phyloP scores from a whole-genome alignment of 1,140 invertebrate genomes.

The Plectrocnemia conspersa region DNA sequence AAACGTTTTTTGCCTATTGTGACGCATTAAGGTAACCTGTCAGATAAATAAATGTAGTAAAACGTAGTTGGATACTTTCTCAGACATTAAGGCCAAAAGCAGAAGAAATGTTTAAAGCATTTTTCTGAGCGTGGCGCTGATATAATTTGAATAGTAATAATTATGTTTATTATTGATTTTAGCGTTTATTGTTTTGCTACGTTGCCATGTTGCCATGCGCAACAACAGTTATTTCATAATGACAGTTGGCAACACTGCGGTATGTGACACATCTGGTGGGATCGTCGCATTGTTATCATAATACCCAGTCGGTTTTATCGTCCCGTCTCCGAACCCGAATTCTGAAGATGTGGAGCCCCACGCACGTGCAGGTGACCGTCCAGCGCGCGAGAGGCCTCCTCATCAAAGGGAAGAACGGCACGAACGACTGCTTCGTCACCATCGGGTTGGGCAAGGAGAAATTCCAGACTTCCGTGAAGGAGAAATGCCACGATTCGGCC shows the following conservation, averaged over 20 bases:
- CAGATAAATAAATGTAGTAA: too few species aligned
- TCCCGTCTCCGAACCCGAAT: not conserved
- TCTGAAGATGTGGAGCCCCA: slow-evolving; percentile 72
- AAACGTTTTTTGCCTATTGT: too few species aligned
- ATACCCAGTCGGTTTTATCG: not conserved
- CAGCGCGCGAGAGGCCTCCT: slow-evolving; percentile 67
- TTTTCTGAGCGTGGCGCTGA: too few species aligned
- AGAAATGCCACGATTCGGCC: slow-evolving; percentile 74
- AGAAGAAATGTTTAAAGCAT: too few species aligned
- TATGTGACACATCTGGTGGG: not conserved
- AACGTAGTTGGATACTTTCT: too few species aligned
- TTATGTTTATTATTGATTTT: too few species aligned
- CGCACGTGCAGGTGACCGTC: slow-evolving; percentile 79
- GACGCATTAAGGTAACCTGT: too few species aligned
- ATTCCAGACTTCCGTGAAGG: slow-evolving; percentile 92
- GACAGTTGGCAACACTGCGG: not conserved
- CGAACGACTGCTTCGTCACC: slow-evolving; percentile 93
- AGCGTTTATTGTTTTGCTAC: too few species aligned
- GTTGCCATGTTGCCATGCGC: too few species aligned
- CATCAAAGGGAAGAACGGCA: slow-evolving; percentile 84
- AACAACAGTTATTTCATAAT: too few species aligned
- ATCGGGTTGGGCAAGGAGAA: slow-evolving; percentile 92
- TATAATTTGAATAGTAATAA: too few species aligned
- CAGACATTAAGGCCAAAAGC: too few species aligned
- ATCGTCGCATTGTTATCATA: not conserved